Percentiles rank a stretch among this genome's conserved stretches.
These are phyloP conservation scores for Subanguina moxae DNA, from an alignment of 1,140 invertebrate species.

Conservation along the genomic window DNA sequence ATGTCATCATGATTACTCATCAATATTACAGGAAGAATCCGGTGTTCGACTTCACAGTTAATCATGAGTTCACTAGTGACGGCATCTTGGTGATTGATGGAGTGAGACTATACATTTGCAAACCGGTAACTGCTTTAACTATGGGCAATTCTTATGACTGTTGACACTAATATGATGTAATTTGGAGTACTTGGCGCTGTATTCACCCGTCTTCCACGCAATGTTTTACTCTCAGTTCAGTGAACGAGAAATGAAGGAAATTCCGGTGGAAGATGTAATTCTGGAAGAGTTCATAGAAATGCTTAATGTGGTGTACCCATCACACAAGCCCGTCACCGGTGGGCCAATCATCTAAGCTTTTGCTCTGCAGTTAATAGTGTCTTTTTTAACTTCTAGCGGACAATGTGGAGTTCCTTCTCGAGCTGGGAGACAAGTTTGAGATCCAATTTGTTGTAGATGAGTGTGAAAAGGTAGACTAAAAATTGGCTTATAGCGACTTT, in stretches of 20 bases:
- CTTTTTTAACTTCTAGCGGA: constrained; percentile 42
- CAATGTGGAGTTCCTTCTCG: constrained; percentile 51
- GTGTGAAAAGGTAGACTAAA: constrained; percentile 42
- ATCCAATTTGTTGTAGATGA: constrained; percentile 52
- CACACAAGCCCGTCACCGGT: constrained; percentile 49
- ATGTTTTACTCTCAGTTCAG: constrained; percentile 47
- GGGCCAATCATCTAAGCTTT: constrained; percentile 7
- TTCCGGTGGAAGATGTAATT: constrained; percentile 48
- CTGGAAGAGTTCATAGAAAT: constrained; percentile 49
- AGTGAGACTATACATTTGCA: constrained; percentile 41
- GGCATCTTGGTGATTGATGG: constrained; percentile 47
- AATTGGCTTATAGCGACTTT: too few relatives aligned
- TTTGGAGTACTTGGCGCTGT: constrained; percentile 51
- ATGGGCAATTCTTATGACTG: too few relatives aligned
- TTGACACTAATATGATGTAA: background rate
- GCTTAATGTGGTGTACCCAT: constrained; percentile 49
- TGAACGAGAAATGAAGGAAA: constrained; percentile 45
- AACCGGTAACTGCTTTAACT: constrained; percentile 30
- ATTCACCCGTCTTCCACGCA: constrained; percentile 51
- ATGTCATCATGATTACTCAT: too few relatives aligned
- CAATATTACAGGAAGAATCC: constrained; percentile 44
- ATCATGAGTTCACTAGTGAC: constrained; percentile 33
- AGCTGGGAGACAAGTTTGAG: constrained; percentile 52
- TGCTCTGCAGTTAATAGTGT: background rate
- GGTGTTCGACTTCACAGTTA: constrained; percentile 41